A percentile compares a stretch with the other conserved stretches of the same genome.
These are phyloP conservation scores for Heliconius nattereri DNA, from an alignment of 1,140 invertebrate species.

Conservation along the genomic window DNA sequence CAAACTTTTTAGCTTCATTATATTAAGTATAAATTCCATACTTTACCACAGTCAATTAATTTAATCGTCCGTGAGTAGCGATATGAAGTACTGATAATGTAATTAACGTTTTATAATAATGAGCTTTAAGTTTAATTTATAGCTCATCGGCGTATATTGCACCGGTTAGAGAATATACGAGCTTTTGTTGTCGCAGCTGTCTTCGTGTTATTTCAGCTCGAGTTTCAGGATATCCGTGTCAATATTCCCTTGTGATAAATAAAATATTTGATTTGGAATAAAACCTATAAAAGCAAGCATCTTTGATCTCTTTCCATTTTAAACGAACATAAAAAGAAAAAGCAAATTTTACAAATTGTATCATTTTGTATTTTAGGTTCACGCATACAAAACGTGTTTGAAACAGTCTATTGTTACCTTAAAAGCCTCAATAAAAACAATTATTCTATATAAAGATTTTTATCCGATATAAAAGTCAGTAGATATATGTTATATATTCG, in stretches of 20 bases:
- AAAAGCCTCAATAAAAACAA: too few species aligned
- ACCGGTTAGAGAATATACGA: not conserved
- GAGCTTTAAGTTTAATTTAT: not conserved
- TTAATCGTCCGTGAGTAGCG: not conserved
- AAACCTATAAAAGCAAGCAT: too few species aligned
- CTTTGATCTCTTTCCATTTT: too few species aligned
- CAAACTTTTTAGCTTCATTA: too few species aligned
- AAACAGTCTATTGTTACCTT: too few species aligned
- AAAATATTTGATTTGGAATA: not conserved
- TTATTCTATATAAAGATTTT: too few species aligned
- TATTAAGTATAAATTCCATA: too few species aligned
- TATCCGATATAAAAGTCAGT: too few species aligned
- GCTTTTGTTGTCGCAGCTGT: not conserved
- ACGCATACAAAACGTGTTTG: too few species aligned
- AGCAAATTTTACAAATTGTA: too few species aligned
- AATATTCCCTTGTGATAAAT: not conserved
- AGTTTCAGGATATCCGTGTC: slow-evolving; percentile 4
- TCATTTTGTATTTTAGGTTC: too few species aligned
- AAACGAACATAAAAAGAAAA: too few species aligned
- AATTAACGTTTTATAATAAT: not conserved
- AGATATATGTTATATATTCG: slow-evolving; percentile 1
- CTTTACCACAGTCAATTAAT: not conserved
- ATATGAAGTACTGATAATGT: not conserved
- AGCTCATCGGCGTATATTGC: not conserved
- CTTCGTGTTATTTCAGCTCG: not conserved